A percentile compares a stretch with the other conserved stretches of the same genome.
Conservation (phyloP, 2,888 invertebrate species). For the Chrysolina haemoptera region DNA sequence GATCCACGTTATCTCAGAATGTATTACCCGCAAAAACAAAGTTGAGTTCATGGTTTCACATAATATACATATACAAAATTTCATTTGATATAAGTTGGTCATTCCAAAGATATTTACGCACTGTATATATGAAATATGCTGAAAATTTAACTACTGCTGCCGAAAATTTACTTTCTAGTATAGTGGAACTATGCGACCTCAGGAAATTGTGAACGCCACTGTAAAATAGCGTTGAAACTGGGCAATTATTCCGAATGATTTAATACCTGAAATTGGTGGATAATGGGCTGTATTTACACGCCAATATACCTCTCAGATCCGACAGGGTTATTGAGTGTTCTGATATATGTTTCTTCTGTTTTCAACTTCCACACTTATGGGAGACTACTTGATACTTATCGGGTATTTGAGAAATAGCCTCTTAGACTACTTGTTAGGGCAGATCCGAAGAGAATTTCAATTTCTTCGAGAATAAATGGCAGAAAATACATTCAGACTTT, state of each 20-base stretch:
- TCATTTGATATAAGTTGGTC: no score
- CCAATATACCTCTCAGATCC: slow-evolving; percentile 65
- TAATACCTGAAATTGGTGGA: slow-evolving; percentile 69
- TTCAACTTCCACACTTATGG: slow-evolving; percentile 11
- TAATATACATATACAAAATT: no score
- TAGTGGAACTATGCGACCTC: not conserved
- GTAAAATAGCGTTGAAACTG: slow-evolving; percentile 34
- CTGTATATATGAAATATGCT: no score
- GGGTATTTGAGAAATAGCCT: not conserved
- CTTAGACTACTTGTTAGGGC: not conserved
- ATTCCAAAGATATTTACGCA: no score
- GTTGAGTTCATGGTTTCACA: no score
- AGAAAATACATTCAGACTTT: no score
- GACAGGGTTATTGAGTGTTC: slow-evolving; percentile 53
- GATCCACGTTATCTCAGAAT: no score
- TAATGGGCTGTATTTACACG: slow-evolving; percentile 68
- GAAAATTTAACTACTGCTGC: no score
- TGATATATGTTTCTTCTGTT: slow-evolving; percentile 50
- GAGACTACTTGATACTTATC: slow-evolving; percentile 4
- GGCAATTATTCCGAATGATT: slow-evolving; percentile 69
- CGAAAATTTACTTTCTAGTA: not conserved
- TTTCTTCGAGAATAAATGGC: no score
- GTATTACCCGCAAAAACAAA: no score
- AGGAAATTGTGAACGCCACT: slow-evolving; percentile 17
- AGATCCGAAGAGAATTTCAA: no score